phyloP scores from a whole-genome alignment of 1,140 invertebrate species.

The Macrocentrus cingulum region DNA sequence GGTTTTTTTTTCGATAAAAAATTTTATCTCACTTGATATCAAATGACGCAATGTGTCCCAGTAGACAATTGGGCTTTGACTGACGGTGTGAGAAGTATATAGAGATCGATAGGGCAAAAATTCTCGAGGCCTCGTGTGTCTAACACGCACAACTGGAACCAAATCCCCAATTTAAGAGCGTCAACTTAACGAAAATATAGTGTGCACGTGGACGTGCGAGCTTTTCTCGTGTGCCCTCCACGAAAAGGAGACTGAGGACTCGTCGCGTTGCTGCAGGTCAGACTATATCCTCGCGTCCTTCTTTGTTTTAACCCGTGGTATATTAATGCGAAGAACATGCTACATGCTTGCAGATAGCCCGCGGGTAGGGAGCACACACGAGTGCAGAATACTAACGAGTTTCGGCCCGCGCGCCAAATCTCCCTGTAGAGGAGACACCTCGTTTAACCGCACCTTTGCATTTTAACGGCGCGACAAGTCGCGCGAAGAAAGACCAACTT shows the following conservation, averaged over 20 bases:
- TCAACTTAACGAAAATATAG: slow-evolving; percentile 59
- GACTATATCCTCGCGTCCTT: slow-evolving; percentile 45
- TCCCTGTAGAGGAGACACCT: slow-evolving; percentile 46
- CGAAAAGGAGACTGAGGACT: too few species aligned
- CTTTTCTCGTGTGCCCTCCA: slow-evolving; percentile 26
- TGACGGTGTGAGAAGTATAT: neutral
- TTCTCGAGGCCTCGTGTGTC: neutral
- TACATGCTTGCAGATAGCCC: slow-evolving; percentile 36
- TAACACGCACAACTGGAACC: slow-evolving; percentile 8
- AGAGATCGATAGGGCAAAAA: slow-evolving; percentile 5
- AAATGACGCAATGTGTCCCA: too few species aligned
- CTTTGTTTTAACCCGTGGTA: slow-evolving; percentile 58
- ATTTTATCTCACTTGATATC: too few species aligned
- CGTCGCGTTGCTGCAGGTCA: neutral
- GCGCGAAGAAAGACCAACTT: slow-evolving; percentile 23
- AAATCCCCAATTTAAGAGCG: slow-evolving; percentile 56
- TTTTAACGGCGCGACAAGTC: slow-evolving; percentile 47
- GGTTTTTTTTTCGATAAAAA: too few species aligned
- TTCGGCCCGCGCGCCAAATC: slow-evolving; percentile 41
- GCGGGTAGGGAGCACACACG: slow-evolving; percentile 20
- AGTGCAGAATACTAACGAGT: slow-evolving; percentile 54
- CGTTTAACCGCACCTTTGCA: slow-evolving; percentile 55
- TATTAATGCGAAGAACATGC: slow-evolving; percentile 61
- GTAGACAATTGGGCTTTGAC: too few species aligned
- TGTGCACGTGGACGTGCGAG: slow-evolving; percentile 33